Conservation (phyloP, 2,113 vertebrate species). For the Rhadina sibilatrix region DNA sequence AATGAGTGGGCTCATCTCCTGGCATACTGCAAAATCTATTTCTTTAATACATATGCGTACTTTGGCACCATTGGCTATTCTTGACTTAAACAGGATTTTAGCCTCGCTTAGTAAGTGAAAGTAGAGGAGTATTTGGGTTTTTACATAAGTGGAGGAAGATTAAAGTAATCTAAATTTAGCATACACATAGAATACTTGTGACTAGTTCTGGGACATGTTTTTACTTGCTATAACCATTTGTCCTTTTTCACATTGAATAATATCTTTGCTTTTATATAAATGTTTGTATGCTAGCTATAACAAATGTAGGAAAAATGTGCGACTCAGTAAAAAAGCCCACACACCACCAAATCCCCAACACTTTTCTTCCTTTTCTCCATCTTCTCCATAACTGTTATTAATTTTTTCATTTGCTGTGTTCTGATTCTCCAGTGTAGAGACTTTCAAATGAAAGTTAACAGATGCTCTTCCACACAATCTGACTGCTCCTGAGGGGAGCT, state of each 20-base stretch:
- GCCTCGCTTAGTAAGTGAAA: not conserved
- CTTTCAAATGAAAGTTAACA: constrained; percentile 56
- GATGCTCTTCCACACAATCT: constrained; percentile 33
- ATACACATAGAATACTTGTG: not conserved
- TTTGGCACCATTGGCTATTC: not conserved
- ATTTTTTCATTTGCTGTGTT: not conserved
- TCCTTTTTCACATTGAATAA: not conserved
- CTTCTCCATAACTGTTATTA: not conserved
- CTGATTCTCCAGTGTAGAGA: constrained; percentile 12
- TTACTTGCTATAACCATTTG: not conserved
- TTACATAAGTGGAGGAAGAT: not conserved
- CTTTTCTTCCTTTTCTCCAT: not conserved
- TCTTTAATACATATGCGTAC: not conserved
- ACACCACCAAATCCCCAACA: not conserved
- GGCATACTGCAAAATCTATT: not conserved
- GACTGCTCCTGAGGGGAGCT: constrained; percentile 48
- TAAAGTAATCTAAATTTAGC: not conserved
- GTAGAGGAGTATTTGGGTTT: not conserved
- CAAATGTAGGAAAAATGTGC: not conserved
- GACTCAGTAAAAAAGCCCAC: not conserved
- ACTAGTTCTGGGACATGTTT: not conserved
- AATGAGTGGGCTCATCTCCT: not conserved
- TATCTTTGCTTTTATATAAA: not conserved
- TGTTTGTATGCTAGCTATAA: not conserved
- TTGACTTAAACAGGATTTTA: not conserved